A percentile compares a stretch with the other conserved stretches of the same genome.
Conservation (phyloP, 1,140 invertebrate genomes). For the Drosophila varians region DNA sequence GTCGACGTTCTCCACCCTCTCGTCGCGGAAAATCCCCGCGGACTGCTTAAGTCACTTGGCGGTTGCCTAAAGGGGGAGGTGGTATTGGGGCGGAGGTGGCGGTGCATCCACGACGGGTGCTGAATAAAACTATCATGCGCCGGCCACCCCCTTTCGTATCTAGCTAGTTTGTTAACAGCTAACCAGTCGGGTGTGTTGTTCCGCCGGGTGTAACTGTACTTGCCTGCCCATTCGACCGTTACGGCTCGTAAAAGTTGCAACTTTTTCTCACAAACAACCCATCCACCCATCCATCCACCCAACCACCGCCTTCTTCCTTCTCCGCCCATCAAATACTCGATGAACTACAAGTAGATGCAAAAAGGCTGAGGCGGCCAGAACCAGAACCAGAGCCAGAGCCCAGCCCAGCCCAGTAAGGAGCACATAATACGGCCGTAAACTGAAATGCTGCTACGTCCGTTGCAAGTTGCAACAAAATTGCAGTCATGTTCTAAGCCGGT, state of each 20-base stretch:
- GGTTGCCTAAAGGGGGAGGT: not conserved
- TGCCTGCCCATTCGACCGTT: slow-evolving; percentile 61
- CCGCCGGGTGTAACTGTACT: slow-evolving; percentile 43
- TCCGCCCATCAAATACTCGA: slow-evolving; percentile 17
- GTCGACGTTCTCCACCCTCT: slow-evolving; percentile 19
- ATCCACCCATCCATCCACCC: too few species aligned
- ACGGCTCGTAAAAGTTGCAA: slow-evolving; percentile 67
- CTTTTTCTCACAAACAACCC: slow-evolving; percentile 31
- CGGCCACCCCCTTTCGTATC: not conserved
- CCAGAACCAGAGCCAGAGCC: slow-evolving; percentile 2
- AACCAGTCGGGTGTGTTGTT: slow-evolving; percentile 36
- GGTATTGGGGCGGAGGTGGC: slow-evolving; percentile 6
- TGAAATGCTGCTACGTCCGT: slow-evolving; percentile 15
- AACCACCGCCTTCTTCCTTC: not conserved
- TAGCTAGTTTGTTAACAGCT: slow-evolving; percentile 61
- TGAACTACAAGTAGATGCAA: slow-evolving; percentile 48
- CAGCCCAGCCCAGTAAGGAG: slow-evolving; percentile 19
- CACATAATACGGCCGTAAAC: slow-evolving; percentile 64
- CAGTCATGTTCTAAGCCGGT: slow-evolving; percentile 60
- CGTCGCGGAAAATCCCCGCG: slow-evolving; percentile 23
- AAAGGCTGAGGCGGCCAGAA: slow-evolving; percentile 40
- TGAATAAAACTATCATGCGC: slow-evolving; percentile 45
- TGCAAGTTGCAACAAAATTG: slow-evolving; percentile 66
- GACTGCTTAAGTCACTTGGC: slow-evolving; percentile 38
- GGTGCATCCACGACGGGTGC: slow-evolving; percentile 17